Conservation (phyloP, 2,888 invertebrate species). For the Drosophila yooni region DNA sequence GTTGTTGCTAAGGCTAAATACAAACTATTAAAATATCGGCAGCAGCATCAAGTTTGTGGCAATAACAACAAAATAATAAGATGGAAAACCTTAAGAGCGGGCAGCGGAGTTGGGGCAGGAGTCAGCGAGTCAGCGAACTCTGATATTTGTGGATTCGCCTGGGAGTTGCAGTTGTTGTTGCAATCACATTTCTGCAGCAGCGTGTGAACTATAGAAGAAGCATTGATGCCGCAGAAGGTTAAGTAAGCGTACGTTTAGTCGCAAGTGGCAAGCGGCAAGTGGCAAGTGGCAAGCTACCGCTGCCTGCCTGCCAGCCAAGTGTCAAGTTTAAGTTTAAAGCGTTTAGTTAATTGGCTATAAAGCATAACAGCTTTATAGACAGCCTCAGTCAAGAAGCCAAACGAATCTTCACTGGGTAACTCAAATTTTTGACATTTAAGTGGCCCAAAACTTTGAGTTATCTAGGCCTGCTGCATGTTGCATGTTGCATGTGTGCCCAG, state of each 20-base stretch:
- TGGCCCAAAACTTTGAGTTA: slow-evolving; percentile 42
- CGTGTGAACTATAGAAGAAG: slow-evolving; percentile 59
- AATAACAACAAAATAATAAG: background rate
- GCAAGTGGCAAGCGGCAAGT: slow-evolving; percentile 23
- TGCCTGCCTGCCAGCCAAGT: slow-evolving; percentile 44
- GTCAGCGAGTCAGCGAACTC: slow-evolving; percentile 54
- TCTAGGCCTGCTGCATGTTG: slow-evolving; percentile 13
- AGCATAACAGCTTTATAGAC: slow-evolving; percentile 39
- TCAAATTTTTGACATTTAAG: slow-evolving; percentile 69
- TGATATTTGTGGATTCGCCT: slow-evolving; percentile 65
- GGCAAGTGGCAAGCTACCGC: slow-evolving; percentile 16
- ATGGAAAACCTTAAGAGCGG: slow-evolving; percentile 4
- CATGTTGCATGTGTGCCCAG: slow-evolving; percentile 19
- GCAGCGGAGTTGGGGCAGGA: background rate
- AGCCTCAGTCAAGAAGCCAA: slow-evolving; percentile 18
- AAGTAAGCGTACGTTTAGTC: slow-evolving; percentile 45
- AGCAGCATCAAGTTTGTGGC: slow-evolving; percentile 21
- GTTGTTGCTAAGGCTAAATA: slow-evolving; percentile 35
- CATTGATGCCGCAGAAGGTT: slow-evolving; percentile 59
- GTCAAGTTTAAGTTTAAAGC: slow-evolving; percentile 81
- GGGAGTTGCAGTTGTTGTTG: slow-evolving; percentile 32
- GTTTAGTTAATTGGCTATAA: slow-evolving; percentile 54
- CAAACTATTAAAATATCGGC: slow-evolving; percentile 48
- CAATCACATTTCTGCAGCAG: slow-evolving; percentile 30
- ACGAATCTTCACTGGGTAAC: slow-evolving; percentile 19